Percentiles rank a stretch among this genome's conserved stretches.
Conservation (phyloP, 2,797 vertebrate genomes). For the Phataginus tetradactyla region DNA sequence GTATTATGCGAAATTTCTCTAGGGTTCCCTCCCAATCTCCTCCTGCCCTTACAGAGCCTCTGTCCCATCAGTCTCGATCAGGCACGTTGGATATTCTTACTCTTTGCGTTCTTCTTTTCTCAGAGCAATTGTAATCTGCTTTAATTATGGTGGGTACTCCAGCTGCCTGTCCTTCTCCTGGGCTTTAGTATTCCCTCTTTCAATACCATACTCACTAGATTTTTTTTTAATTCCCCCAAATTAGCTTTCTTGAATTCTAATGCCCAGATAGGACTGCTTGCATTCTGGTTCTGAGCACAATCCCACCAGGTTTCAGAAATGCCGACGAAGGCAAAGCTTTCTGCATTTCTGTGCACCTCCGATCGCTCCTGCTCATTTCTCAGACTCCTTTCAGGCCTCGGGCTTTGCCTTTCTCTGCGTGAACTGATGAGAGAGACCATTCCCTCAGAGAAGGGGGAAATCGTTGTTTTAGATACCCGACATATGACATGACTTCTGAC, state of each 20-base stretch:
- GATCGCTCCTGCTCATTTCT: background rate
- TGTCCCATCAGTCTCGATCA: slow-evolving; percentile 14
- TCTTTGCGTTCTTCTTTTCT: slow-evolving; percentile 60
- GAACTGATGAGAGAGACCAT: background rate
- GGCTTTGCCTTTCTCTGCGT: slow-evolving; percentile 1
- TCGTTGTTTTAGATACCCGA: background rate
- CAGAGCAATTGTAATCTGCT: slow-evolving; percentile 79
- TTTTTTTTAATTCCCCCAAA: slow-evolving; percentile 77
- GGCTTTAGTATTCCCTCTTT: slow-evolving; percentile 77
- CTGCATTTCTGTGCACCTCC: background rate
- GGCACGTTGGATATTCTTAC: slow-evolving; percentile 46
- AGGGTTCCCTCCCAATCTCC: slow-evolving; percentile 68
- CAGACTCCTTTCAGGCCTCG: background rate
- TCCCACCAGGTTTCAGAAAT: slow-evolving; percentile 68
- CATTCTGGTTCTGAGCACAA: slow-evolving; percentile 10
- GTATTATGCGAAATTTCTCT: slow-evolving; percentile 72
- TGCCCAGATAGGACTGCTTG: slow-evolving; percentile 57
- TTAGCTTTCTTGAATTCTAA: slow-evolving; percentile 79
- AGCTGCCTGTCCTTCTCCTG: slow-evolving; percentile 73
- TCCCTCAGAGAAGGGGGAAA: background rate
- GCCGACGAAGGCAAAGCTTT: background rate
- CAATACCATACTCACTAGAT: slow-evolving; percentile 72
- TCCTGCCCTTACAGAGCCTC: slow-evolving; percentile 11
- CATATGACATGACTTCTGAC: background rate
- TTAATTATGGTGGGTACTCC: slow-evolving; percentile 81